Base-by-base conservation (phyloP, 2,113 vertebrate species). In the Climacteris rufus region DNA sequence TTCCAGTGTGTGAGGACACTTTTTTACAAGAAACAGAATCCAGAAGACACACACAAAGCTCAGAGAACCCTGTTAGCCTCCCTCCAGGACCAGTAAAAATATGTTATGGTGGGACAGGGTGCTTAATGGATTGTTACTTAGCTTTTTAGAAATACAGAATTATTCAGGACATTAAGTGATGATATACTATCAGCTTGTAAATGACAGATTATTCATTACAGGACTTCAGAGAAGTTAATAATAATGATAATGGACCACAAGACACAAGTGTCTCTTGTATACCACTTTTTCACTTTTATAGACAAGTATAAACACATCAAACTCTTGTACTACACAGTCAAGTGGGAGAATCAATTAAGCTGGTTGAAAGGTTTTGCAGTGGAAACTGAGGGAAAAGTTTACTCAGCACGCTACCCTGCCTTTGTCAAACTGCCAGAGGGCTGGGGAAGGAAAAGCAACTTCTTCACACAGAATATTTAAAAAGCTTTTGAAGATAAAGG, bases 231-330 rank as follows among this genome's bases (percentile, higher is more conserved):
- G 81, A 76, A 95, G 57, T 95, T 97, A 94, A 93, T 96, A 95
- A 91, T 96, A 77, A 72, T 79, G 52, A 92, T 94, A 95, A 95
- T 95, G 93, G 81, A 56, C 69, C 71, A 20, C 2, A 4, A 95
- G 74, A 82, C 91, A 89, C 69, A 68, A 91, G 44, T 44, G 91
- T 89, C 87, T 95, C 72, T 94, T 95, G 79, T 95, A 92, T 85
- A 94, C 69, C 53, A 89, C 83, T 95, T 93, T 89, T 87, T 95
- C 83, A 84, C 91, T 89, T 97, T 95, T 87, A 94, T 84, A 75
- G 86, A 82, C 83, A 60, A 65, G 53, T 83, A 94, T 64, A 95
- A 96, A 21, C 93, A 87, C 80, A 87, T 89, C 83, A 96, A 94
- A 63, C 40, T 28, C 69, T 82, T 78, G 69, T 68, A n/a, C 71